These are phyloP conservation scores for Malurus splendens DNA, from an alignment of 2,797 vertebrate species.

Conservation along the genomic window DNA sequence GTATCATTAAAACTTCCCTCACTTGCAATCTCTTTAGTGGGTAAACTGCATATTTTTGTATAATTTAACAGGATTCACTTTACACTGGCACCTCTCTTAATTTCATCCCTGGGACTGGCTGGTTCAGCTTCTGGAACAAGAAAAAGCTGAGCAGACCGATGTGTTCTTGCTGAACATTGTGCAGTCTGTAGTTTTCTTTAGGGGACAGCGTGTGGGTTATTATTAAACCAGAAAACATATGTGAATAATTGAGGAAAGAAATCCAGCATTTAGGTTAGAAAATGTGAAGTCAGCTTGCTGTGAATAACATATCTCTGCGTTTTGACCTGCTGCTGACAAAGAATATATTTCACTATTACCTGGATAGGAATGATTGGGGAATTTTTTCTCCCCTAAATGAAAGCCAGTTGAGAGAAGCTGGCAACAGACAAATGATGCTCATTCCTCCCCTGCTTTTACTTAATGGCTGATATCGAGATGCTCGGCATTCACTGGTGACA, in stretches of 20 bases:
- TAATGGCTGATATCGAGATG: constrained; percentile 43
- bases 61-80: neutral
- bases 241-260: constrained; percentile 53
- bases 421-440: constrained; percentile 62
- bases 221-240: constrained; percentile 54
- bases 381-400: constrained; percentile 34
- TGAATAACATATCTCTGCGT: constrained; percentile 50
- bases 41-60: neutral
- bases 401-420: constrained; percentile 62
- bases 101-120: neutral
- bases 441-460: constrained; percentile 59
- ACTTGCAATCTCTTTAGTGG: neutral
- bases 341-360: constrained; percentile 62
- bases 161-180: neutral
- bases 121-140: neutral
- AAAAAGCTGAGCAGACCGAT: neutral
- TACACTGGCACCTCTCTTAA: neutral
- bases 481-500: constrained; percentile 28
- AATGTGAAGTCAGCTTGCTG: constrained; percentile 52
- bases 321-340: constrained; percentile 59
- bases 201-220: constrained; percentile 30
- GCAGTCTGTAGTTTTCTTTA: constrained; percentile 30
- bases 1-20: neutral
- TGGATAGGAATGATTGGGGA: constrained; percentile 9
- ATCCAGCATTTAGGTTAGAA: constrained; percentile 41